phyloP scores from a whole-genome alignment of 2,888 invertebrate genomes.

The Azorinus chamasolen region DNA sequence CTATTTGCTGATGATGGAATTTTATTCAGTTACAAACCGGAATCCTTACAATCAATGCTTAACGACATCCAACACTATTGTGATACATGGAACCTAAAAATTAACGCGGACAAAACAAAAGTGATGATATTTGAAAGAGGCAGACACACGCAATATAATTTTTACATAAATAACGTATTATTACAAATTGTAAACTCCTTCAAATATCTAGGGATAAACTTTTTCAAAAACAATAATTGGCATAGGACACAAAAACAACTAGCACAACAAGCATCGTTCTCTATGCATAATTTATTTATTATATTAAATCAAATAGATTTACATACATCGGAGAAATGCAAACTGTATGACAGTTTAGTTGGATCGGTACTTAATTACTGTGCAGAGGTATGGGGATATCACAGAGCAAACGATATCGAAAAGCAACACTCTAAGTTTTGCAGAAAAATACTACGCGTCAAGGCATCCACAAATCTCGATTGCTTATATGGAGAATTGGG shows the following conservation, averaged over 20 bases:
- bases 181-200: conserved; percentile 13
- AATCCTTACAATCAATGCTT: conserved; percentile 9
- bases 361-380: not conserved
- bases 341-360: conserved; percentile 9
- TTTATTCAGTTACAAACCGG: conserved; percentile 8
- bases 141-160: conserved; percentile 11
- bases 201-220: conserved; percentile 21
- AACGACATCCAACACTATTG: conserved; percentile 16
- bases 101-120: conserved; percentile 7
- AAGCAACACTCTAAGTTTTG: conserved; percentile 6
- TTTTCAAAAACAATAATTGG: conserved; percentile 34
- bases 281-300: conserved; percentile 23
- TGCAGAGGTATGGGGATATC: not conserved
- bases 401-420: not conserved
- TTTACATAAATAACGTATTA: not conserved
- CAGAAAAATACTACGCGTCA: conserved; percentile 5
- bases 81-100: conserved; percentile 6
- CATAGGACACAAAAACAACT: conserved; percentile 7
- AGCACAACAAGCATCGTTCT: conserved; percentile 11
- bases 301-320: not conserved
- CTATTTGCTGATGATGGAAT: conserved; percentile 22
- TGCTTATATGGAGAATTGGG: conserved; percentile 17
- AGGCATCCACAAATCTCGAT: conserved; percentile 13
- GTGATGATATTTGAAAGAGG: conserved; percentile 15
- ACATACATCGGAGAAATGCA: conserved; percentile 2